Evolutionary conservation across 1,140 invertebrate species (phyloP).

Genomic region (Drosophila malerkotliana): DNA sequence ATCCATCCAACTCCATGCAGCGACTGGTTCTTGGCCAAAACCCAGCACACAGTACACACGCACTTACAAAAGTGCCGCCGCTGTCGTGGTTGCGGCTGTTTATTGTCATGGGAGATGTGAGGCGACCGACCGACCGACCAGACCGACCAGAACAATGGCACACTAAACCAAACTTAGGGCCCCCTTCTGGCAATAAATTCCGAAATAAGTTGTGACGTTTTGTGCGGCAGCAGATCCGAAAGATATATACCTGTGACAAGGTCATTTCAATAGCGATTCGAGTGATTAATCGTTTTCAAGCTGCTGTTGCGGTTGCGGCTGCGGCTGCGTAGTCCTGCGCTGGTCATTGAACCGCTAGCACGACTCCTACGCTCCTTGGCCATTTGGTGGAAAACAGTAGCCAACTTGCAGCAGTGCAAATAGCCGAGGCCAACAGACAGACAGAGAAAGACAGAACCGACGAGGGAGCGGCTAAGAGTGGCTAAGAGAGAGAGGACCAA

Average conservation of each 20-base stretch:
- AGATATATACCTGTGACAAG: constrained; percentile 53
- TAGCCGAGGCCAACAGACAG: constrained; percentile 39
- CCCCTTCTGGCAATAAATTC: constrained; percentile 61
- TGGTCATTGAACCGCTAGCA: constrained; percentile 64
- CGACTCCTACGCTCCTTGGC: constrained; percentile 43
- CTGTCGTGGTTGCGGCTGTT: constrained; percentile 50
- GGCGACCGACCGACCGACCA: constrained; percentile 53
- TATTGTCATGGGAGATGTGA: constrained; percentile 71
- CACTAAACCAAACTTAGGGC: constrained; percentile 71
- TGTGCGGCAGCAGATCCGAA: constrained; percentile 12
- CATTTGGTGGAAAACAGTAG: constrained; percentile 61
- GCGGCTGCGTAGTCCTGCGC: constrained; percentile 15
- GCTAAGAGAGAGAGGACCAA: constrained; percentile 10
- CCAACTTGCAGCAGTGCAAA: constrained; percentile 57
- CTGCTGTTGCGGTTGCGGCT: background rate
- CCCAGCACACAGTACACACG: constrained; percentile 11
- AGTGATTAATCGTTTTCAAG: constrained; percentile 31
- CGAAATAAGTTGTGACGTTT: constrained; percentile 58
- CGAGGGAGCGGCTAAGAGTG: background rate
- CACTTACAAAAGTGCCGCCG: constrained; percentile 46
- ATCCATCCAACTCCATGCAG: constrained; percentile 43
- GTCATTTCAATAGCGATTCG: constrained; percentile 51
- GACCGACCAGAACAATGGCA: constrained; percentile 73
- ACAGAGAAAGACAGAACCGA: background rate
- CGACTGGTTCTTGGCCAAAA: constrained; percentile 55